Evolutionary conservation across 2,113 vertebrate species (phyloP).

Genomic region (Agapornis roseicollis): DNA sequence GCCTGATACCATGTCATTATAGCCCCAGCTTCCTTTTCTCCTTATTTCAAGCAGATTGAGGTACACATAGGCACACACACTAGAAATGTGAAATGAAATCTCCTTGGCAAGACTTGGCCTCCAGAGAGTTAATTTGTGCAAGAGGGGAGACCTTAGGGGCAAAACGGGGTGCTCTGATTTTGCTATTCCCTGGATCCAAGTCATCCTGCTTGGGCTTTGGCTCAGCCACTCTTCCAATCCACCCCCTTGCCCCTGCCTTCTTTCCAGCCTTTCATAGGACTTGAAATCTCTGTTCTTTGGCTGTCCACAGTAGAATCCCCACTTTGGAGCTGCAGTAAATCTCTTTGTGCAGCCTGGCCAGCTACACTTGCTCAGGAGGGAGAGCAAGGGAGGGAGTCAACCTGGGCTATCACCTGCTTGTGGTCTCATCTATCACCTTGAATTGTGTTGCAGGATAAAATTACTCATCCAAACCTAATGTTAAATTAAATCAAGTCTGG

Average conservation of each 20-base stretch:
- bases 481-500: constrained; percentile 66
- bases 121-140: neutral
- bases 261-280: neutral
- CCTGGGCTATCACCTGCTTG: constrained; percentile 38
- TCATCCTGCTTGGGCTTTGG: neutral
- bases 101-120: neutral
- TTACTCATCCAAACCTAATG: constrained; percentile 71
- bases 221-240: neutral
- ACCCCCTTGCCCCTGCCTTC: neutral
- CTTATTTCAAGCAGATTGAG: neutral
- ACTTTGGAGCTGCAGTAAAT: neutral
- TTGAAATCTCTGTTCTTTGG: neutral
- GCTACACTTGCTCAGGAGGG: neutral
- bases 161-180: neutral
- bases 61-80: neutral
- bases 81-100: neutral
- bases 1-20: neutral
- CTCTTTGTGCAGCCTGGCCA: neutral
- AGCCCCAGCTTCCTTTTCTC: neutral
- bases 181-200: neutral
- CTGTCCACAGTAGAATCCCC: neutral
- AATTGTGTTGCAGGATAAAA: constrained; percentile 64
- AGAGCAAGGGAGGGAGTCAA: neutral
- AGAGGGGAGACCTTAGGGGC: neutral
- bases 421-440: constrained; percentile 65